A percentile compares a stretch with the other conserved stretches of the same genome.
Conservation (phyloP, 53 echinoderm and acorn worm genomes). For the Holothuria scabra region DNA sequence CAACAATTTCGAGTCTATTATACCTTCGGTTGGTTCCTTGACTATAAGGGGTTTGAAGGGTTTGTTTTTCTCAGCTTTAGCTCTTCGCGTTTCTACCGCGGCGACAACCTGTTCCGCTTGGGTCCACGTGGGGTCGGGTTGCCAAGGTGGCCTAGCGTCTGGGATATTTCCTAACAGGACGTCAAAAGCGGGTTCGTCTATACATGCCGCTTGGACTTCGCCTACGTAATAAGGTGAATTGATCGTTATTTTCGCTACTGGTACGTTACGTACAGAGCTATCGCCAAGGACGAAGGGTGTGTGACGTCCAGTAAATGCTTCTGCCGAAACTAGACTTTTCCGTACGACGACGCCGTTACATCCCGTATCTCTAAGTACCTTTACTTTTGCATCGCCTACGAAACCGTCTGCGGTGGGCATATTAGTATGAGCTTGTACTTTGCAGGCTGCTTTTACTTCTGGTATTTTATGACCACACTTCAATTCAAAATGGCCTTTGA, state of each 20-base stretch:
- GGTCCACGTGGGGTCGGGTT: slow-evolving; percentile 10
- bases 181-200: slow-evolving; percentile 45
- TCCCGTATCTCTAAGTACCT: slow-evolving; percentile 58
- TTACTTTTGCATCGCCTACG: slow-evolving; percentile 2
- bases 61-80: background rate
- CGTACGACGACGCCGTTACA: slow-evolving; percentile 58
- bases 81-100: background rate
- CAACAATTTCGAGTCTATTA: background rate
- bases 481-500: background rate
- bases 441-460: background rate
- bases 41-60: background rate
- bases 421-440: background rate
- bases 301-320: slow-evolving; percentile 6
- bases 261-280: slow-evolving; percentile 30
- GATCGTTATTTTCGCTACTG: slow-evolving; percentile 27
- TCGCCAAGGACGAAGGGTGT: slow-evolving; percentile 36
- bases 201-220: slow-evolving; percentile 13
- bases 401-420: slow-evolving; percentile 31
- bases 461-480: slow-evolving; percentile 19
- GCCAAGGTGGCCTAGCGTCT: slow-evolving; percentile 22
- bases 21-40: background rate
- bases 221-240: slow-evolving; percentile 56
- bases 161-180: slow-evolving; percentile 44
- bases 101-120: too few species aligned
- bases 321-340: too few species aligned